Conservation (phyloP, 2,797 vertebrate species). For the Aselliscus stoliczkanus region DNA sequence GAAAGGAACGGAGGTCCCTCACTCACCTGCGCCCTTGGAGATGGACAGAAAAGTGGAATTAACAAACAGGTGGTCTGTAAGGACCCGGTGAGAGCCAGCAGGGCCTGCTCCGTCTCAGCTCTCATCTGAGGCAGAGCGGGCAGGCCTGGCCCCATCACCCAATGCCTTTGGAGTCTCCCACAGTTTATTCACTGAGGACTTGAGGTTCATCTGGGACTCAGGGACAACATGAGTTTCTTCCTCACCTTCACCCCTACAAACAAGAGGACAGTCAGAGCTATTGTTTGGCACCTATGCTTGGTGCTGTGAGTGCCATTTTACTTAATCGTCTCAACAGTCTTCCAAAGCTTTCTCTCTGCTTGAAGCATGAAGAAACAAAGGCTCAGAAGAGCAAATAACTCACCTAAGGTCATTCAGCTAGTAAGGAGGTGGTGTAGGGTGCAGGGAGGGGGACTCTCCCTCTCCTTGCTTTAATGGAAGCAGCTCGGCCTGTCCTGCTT, state of each 20-base stretch:
- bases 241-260: neutral
- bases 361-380: neutral
- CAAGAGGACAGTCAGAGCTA: neutral
- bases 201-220: neutral
- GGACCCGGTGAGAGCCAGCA: neutral
- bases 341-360: neutral
- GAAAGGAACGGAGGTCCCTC: neutral
- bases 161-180: too few species aligned
- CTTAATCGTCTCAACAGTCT: too few species aligned
- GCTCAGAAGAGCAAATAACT: neutral
- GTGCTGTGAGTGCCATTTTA: neutral
- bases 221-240: neutral
- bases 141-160: neutral
- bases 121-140: neutral
- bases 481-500: neutral
- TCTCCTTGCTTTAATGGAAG: too few species aligned
- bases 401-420: neutral
- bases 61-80: neutral
- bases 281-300: too few species aligned
- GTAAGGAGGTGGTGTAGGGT: neutral
- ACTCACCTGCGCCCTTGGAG: neutral
- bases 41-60: neutral
- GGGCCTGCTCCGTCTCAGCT: neutral
- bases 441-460: neutral
- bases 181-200: neutral